phyloP scores from a whole-genome alignment of 2,797 vertebrate genomes.

The Chaunax sp. region DNA sequence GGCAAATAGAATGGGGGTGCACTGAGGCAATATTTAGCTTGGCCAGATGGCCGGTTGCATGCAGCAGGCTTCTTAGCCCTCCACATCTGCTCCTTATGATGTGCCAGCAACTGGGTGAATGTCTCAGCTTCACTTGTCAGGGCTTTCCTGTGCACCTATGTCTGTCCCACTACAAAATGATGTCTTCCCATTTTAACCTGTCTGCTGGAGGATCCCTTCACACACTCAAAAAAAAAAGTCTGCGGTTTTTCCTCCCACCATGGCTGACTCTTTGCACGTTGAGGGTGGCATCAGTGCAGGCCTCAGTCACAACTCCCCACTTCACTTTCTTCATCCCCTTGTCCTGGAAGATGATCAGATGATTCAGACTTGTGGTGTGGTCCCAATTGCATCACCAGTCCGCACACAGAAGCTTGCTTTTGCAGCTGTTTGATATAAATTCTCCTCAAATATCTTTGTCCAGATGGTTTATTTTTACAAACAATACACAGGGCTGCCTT shows the following conservation, averaged over 20 bases:
- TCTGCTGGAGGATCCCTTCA: constrained; percentile 24
- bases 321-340: constrained; percentile 51
- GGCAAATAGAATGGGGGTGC: constrained; percentile 86
- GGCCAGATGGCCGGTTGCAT: constrained; percentile 86
- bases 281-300: constrained; percentile 13
- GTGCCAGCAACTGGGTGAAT: constrained; percentile 78
- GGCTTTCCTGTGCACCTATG: constrained; percentile 48
- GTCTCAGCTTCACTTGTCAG: constrained; percentile 68
- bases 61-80: constrained; percentile 80
- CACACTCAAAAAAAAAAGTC: constrained; percentile 20
- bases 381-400: constrained; percentile 85
- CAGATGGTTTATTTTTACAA: constrained; percentile 99
- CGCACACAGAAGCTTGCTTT: constrained; percentile 92
- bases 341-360: constrained; percentile 57
- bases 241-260: constrained; percentile 30
- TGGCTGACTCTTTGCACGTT: constrained; percentile 32
- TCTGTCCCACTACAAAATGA: constrained; percentile 47
- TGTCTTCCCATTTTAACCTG: constrained; percentile 43
- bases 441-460: constrained; percentile 93
- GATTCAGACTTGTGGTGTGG: constrained; percentile 86
- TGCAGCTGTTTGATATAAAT: constrained; percentile 99
- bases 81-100: constrained; percentile 85
- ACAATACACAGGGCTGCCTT: constrained; percentile 94
- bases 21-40: constrained; percentile 88
- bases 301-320: constrained; percentile 34